A percentile compares a stretch with the other conserved stretches of the same genome.
Conservation (phyloP, 1,140 invertebrate genomes). For the Varroa destructor region DNA sequence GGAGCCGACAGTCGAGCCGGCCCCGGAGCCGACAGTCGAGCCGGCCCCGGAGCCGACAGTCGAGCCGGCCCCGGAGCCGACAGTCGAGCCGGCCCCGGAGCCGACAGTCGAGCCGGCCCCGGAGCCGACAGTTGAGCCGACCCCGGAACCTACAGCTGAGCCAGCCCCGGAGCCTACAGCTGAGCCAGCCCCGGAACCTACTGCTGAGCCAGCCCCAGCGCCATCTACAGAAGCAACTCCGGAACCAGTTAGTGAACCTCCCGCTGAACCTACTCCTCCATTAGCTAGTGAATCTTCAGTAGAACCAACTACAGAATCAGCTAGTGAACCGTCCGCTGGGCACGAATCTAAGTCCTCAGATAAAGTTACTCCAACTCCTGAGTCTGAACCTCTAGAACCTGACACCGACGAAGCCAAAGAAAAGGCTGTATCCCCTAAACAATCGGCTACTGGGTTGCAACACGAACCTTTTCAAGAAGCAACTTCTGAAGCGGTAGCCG, state of each 20-base stretch:
- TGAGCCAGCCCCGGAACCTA: neutral
- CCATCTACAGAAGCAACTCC: neutral
- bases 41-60: neutral
- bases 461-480: conserved; percentile 9
- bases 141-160: conserved; percentile 1
- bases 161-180: neutral
- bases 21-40: neutral
- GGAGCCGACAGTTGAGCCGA: neutral
- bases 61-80: neutral
- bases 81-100: neutral
- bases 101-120: neutral
- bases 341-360: too few species aligned
- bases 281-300: neutral
- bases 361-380: too few species aligned
- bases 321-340: neutral
- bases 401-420: too few species aligned
- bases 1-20: neutral
- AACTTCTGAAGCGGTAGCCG: neutral
- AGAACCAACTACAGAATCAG: neutral
- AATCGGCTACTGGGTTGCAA: neutral
- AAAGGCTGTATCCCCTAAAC: neutral
- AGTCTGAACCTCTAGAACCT: too few species aligned
- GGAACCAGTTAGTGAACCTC: neutral
- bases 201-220: conserved; percentile 1
- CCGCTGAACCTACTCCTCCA: neutral